Percentiles rank a stretch among this genome's conserved stretches.
phyloP scores from a whole-genome alignment of 2,888 invertebrate genomes.

The Platerodrilus igneus region DNA sequence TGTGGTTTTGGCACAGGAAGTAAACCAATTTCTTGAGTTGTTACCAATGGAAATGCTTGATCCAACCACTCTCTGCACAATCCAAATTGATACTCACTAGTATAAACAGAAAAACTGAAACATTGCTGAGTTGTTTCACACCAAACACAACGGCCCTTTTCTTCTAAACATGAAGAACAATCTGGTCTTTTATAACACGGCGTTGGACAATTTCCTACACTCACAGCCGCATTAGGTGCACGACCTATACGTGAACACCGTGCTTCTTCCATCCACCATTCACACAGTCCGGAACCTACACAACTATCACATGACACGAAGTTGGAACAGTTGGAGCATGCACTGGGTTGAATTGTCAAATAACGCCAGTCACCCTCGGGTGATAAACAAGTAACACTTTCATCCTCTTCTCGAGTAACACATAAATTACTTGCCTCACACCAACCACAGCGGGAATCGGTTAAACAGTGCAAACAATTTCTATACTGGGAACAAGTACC shows the following conservation, averaged over 20 bases:
- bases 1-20: slow-evolving; percentile 40
- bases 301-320: slow-evolving; percentile 85
- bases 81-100: slow-evolving; percentile 90
- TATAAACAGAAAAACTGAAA: slow-evolving; percentile 93
- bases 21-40: slow-evolving; percentile 39
- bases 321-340: slow-evolving; percentile 85
- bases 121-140: slow-evolving; percentile 89
- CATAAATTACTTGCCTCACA: slow-evolving; percentile 74
- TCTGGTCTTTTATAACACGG: slow-evolving; percentile 74
- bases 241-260: slow-evolving; percentile 78
- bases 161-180: slow-evolving; percentile 79
- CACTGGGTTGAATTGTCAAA: slow-evolving; percentile 73
- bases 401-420: slow-evolving; percentile 63
- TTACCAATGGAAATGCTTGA: slow-evolving; percentile 57
- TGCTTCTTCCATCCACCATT: slow-evolving; percentile 90
- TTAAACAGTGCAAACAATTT: slow-evolving; percentile 83
- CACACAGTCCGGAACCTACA: slow-evolving; percentile 65
- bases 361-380: slow-evolving; percentile 67
- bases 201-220: slow-evolving; percentile 65
- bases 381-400: slow-evolving; percentile 56
- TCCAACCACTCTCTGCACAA: slow-evolving; percentile 92
- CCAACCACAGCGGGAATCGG: slow-evolving; percentile 90
- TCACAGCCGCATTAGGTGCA: slow-evolving; percentile 61
- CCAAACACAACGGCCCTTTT: slow-evolving; percentile 88
- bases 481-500: slow-evolving; percentile 71